Base-by-base conservation (phyloP, 2,797 vertebrate species). In the Enteromius anoplus region DNA sequence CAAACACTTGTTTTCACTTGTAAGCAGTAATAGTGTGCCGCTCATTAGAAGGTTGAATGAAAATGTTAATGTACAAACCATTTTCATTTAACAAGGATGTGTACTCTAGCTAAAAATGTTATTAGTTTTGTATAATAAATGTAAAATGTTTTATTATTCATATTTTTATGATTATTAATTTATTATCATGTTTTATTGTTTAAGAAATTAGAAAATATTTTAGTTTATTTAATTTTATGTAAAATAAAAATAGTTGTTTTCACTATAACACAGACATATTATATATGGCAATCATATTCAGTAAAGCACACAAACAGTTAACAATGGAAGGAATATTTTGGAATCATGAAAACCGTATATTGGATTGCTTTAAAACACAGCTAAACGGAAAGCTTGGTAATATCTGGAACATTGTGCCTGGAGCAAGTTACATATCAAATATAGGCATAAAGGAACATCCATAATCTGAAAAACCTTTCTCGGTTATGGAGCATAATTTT, bases 1-100 rank as follows among this genome's bases (percentile, higher is more conserved):
- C 78, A 76, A 86, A 80, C 66, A 88, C 87, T 82, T 76, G 45
- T 64, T 88, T 83, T 84, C 82, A 86, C 62, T 81, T 76, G 78
- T 66, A 60, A 85, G 80, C 82, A 78, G 86, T 21, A 84, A 75
- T 86, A 78, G 86, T 78, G 82, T 73, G 70, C 55, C 86, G 73
- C 82, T 87, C 75, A 37, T 73, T 66, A 75, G 76, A 58, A 62
- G 53, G 26, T 68, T 45, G 79, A 88, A 85, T 58, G 29, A 47
- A 82, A 81, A 47, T 62, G 66, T 64, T 81, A 15, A 84, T 86
- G 71, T 53, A 65, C 45, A 83, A 84, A 62, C n/a, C 0, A 17
- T 75, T 75, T 45, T 29, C 37, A 77, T 60, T 77, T 64, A 77
- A 64, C 64, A 53, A 78, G 12, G 19, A 42, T 69, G 15, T 79